Conservation (phyloP, 2,888 invertebrate genomes). For the Plebejus anna region DNA sequence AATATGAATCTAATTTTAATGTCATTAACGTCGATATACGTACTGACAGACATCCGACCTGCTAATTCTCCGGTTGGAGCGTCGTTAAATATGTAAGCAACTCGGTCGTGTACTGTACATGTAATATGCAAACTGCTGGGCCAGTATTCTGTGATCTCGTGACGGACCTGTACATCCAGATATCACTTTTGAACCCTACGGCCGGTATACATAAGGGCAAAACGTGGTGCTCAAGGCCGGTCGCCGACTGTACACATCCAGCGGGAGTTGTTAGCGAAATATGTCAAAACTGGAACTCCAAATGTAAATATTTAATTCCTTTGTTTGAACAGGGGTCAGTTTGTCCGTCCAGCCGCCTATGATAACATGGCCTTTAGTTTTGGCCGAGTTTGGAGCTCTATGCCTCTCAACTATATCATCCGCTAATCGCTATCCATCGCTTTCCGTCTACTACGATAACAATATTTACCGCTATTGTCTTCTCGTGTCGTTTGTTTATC, state of each 20-base stretch:
- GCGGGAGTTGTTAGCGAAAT: constrained; percentile 7
- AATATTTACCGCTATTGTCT: background rate
- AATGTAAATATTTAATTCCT: constrained; percentile 11
- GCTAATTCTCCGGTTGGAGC: too few species aligned
- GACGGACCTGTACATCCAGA: background rate
- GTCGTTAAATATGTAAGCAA: background rate
- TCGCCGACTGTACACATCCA: background rate
- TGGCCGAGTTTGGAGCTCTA: background rate
- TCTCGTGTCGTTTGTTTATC: background rate
- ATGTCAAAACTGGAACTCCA: constrained; percentile 3
- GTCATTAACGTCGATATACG: too few species aligned
- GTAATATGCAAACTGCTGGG: constrained; percentile 13
- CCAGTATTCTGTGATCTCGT: background rate
- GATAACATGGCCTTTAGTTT: background rate
- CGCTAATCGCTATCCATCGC: background rate
- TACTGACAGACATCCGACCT: too few species aligned
- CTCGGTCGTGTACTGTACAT: background rate
- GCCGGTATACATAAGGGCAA: background rate
- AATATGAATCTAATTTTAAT: too few species aligned
- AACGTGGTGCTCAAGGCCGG: background rate
- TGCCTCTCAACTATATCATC: background rate
- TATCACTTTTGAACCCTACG: background rate
- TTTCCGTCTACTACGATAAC: background rate
- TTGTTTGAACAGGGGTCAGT: constrained; percentile 14
- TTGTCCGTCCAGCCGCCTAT: background rate